Evolutionary conservation across 2,113 vertebrate genomes (phyloP), one percentile per base, ranked within the genome.

Genomic region (Chelonoidis abingdonii): DNA sequence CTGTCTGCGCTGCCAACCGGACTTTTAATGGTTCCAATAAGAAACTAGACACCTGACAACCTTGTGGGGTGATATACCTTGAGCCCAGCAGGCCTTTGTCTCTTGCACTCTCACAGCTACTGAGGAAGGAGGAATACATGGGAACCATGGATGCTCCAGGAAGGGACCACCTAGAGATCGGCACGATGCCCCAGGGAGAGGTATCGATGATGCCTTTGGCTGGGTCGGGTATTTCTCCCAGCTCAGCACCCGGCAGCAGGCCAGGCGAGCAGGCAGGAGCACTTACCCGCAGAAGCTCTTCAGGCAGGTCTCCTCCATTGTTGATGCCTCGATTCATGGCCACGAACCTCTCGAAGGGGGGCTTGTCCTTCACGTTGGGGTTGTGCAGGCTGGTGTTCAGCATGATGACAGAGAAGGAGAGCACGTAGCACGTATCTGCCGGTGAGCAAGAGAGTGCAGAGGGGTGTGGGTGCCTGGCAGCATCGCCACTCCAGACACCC

Each of bases 371-470:
- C 86, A 99, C 99, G 2, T 99, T 99, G 93, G 99, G 99, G 96
- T 99, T 99, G 98, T 99, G 99, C 44, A 99, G 98, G 94, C 99
- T 99, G 93, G 99, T 99, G 98, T 99, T 99, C 94, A 99, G 96
- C 99, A 99, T 99, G 97, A 99, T 99, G 97, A 99, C 96, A 38
- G 99, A 99, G 94, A 99, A 99, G 53, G 99, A 99, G 89, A 99
- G 98, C 96, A 99, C 98, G 65, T 99, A 99, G 97, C 99, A 99
- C 25, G 99, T 99, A 97, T 99, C 99, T 99, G 98, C 0, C 31
- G 97, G 96, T 0, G 16, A 96, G 80, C 91, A 86, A 96, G 14
- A 83, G 87, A 93, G 75, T 13, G 57, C 83, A 31, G 12, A 49
- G 49, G 56, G 1, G 12, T 14, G 17, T 27, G 49, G 47, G 72